Conservation (phyloP, 2,113 vertebrate genomes). For the Podarcis cretensis region DNA sequence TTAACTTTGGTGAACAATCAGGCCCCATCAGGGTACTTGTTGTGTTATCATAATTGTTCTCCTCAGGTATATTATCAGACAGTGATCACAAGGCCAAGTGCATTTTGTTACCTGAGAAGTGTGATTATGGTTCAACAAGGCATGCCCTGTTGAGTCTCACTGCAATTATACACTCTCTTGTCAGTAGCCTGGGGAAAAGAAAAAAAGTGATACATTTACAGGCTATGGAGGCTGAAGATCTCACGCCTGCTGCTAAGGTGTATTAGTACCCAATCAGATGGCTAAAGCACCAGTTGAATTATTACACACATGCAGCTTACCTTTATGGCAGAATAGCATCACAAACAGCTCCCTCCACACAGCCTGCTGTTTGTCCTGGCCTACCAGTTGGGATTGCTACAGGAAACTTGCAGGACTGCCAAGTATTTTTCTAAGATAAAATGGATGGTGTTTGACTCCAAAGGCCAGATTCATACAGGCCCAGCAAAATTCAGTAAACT, state of each 20-base stretch:
- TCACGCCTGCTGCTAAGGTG: constrained; percentile 69
- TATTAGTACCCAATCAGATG: constrained; percentile 65
- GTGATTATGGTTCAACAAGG: constrained; percentile 74
- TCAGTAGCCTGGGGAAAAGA: constrained; percentile 20
- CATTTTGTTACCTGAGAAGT: constrained; percentile 69
- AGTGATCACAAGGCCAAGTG: constrained; percentile 54
- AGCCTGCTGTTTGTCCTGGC: too few species aligned
- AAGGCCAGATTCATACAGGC: too few species aligned
- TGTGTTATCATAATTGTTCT: constrained; percentile 66
- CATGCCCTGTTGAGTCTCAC: constrained; percentile 73
- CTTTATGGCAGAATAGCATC: constrained; percentile 42
- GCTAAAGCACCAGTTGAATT: constrained; percentile 67
- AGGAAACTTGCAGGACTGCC: too few species aligned
- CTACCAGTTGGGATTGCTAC: too few species aligned
- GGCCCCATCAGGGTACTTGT: constrained; percentile 68
- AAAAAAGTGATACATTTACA: constrained; percentile 52
- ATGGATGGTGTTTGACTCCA: too few species aligned
- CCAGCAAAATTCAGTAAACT: too few species aligned
- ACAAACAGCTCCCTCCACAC: too few species aligned
- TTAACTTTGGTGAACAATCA: constrained; percentile 72
- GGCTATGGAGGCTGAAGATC: constrained; percentile 57
- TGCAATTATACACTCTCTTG: constrained; percentile 69
- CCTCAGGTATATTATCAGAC: constrained; percentile 57
- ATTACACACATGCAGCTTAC: constrained; percentile 62
- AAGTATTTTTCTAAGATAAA: too few species aligned